A percentile compares a stretch with the other conserved stretches of the same genome.
These are phyloP conservation scores for Oligia fasciuncula DNA, from an alignment of 2,888 invertebrate species.

Conservation along the genomic window DNA sequence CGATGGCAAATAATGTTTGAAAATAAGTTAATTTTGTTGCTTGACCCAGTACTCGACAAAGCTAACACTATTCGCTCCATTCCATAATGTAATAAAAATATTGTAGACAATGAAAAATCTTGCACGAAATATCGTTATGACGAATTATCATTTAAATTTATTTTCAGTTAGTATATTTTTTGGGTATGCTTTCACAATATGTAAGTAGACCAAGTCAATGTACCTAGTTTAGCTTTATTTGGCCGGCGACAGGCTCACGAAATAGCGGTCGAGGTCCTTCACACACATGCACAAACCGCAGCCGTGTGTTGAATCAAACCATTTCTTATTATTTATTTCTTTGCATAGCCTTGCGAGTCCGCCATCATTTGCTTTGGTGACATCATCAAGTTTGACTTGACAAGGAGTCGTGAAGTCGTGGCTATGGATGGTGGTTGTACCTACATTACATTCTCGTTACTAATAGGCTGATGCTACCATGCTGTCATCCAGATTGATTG, in stretches of 20 bases:
- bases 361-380: slow-evolving; percentile 76
- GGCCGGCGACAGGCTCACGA: slow-evolving; percentile 75
- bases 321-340: slow-evolving; percentile 70
- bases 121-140: background rate
- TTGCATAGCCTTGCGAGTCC: slow-evolving; percentile 73
- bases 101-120: background rate
- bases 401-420: slow-evolving; percentile 71
- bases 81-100: background rate
- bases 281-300: slow-evolving; percentile 74
- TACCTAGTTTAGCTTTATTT: slow-evolving; percentile 64
- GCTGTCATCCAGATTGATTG: slow-evolving; percentile 58
- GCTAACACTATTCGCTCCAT: background rate
- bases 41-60: background rate
- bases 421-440: slow-evolving; percentile 60
- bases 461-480: slow-evolving; percentile 58
- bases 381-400: slow-evolving; percentile 74
- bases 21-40: background rate
- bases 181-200: slow-evolving; percentile 46
- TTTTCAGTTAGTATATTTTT: slow-evolving; percentile 25
- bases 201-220: slow-evolving; percentile 59
- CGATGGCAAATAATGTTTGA: background rate
- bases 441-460: slow-evolving; percentile 61
- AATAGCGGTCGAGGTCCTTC: slow-evolving; percentile 86
- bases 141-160: slow-evolving; percentile 2
- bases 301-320: slow-evolving; percentile 61